phyloP scores from a whole-genome alignment of 2,113 vertebrate genomes.

The Chloropsis cyanopogon region DNA sequence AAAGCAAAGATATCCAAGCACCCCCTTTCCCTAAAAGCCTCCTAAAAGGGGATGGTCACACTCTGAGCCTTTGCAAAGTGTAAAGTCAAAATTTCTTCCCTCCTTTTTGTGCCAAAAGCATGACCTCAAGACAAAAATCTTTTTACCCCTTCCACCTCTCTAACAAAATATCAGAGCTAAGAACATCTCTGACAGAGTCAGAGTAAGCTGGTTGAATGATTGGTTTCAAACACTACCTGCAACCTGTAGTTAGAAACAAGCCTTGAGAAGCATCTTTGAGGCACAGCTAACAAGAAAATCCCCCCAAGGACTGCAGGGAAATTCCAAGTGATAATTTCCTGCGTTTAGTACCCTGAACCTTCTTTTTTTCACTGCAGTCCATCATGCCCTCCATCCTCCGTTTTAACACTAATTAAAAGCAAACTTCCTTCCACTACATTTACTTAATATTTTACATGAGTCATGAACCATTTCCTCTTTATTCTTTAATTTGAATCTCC shows the following conservation, averaged over 20 bases:
- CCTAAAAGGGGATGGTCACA: fast-evolving
- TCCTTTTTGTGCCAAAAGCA: not conserved
- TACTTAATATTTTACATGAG: not conserved
- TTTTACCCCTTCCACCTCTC: not conserved
- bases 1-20: not conserved
- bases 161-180: not conserved
- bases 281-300: not conserved
- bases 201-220: not conserved
- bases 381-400: not conserved
- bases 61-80: fast-evolving
- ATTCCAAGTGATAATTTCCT: not conserved
- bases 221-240: not conserved
- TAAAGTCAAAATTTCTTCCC: not conserved
- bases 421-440: constrained; percentile 29
- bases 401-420: constrained; percentile 7
- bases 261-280: not conserved
- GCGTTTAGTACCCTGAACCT: not conserved
- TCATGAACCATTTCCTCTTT: not conserved
- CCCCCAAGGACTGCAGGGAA: not conserved
- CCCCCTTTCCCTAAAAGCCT: not conserved
- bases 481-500: not conserved
- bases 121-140: not conserved
- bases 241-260: not conserved
- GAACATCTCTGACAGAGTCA: not conserved
- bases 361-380: not conserved